Evolutionary conservation across 2,113 vertebrate genomes (phyloP), one percentile per base, ranked within the genome.

Genomic region (Odobenus rosmarus): DNA sequence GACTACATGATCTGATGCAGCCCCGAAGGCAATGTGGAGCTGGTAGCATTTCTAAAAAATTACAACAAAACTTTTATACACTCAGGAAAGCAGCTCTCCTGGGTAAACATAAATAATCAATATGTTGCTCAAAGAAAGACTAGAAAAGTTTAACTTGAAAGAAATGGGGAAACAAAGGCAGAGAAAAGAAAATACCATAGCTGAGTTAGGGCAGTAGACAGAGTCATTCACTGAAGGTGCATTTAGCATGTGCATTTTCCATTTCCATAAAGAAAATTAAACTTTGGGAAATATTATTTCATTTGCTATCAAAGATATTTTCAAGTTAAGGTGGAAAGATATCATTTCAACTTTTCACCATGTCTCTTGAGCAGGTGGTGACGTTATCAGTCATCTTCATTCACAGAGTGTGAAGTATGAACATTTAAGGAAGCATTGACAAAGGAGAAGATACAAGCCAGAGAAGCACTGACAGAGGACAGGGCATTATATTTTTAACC

Each of bases 231-330:
- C 14, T 86, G 42, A 94, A 53, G 23, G 23, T 42, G 49, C 0
- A 76, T 71, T 93, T 77, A 46, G 8, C 13, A 91, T 57, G n/a
- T 82, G 53, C 53, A 64, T 12, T 80, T 88, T 71, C 53, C 62
- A 13, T 90, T 96, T 84, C n/a, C 36, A 74, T 19, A 94, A 8
- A 46, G 7, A 51, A 96, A 84, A 83, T 84, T 85, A 26, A n/a
- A n/a, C 9, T 74, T 64, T 24, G 9, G 11, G 31, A 55, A 85
- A 51, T 76, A 61, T 74, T 71, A 16, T 31, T 85, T 33, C 24
- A 86, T 76, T 95, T 94, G 31, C 36, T 85, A 59, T 59, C 18
- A 92, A 61, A 79, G 49, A 46, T 71, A 4, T n/a, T 26, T 77
- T 79, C 51, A 84, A 64, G 1, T 87, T 39, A 90, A 81, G 24